Evolutionary conservation across 1,140 invertebrate genomes (phyloP), one percentile per base, ranked within the genome.

Genomic region (Drosophila tsacasi): DNA sequence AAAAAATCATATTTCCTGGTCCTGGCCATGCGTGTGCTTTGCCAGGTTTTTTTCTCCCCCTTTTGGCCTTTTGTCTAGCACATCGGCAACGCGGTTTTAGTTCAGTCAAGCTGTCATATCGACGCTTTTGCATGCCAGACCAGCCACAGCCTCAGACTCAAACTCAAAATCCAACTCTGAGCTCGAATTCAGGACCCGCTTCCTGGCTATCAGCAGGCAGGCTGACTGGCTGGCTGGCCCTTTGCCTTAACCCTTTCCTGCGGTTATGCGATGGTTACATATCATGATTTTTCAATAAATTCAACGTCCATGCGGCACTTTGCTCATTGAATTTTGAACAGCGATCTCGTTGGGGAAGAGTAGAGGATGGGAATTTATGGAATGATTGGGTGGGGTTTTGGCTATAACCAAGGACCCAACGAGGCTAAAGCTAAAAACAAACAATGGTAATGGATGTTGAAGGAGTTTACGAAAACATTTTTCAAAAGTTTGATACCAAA

Each of bases 231-330:
- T 2, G 47, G 8, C 23, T 7, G 3, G 8, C 15, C 47, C 25
- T 50, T 50, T 50, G 50, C 39, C 67, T 32, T 39, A 32, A 62
- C 21, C 47, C 40, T 54, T 49, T 40, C 63, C 62, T 69, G 23
- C 30, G 62, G 65, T 72, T 81, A 65, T 49, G 35, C 63, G 71
- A 68, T 87, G 83, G 83, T 66, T 83, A 81, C 85, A 85, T 90
- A 90, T 90, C 85, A 90, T 90, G 85, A 90, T 90, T 90, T 90
- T 90, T 90, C 86, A 90, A 90, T 90, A 91, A 90, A 90, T 89
- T 90, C 84, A 79, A 76, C 78, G 69, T 67, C 81, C 85, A 67
- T 47, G 74, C 81, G 75, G 69, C 84, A 87, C 84, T 87, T 84
- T 90, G 84, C 85, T 87, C 84, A 87, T 87, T 87, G 84, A 87